Base-by-base conservation (phyloP, 2,797 vertebrate species). In the Melanotaenia boesemani region DNA sequence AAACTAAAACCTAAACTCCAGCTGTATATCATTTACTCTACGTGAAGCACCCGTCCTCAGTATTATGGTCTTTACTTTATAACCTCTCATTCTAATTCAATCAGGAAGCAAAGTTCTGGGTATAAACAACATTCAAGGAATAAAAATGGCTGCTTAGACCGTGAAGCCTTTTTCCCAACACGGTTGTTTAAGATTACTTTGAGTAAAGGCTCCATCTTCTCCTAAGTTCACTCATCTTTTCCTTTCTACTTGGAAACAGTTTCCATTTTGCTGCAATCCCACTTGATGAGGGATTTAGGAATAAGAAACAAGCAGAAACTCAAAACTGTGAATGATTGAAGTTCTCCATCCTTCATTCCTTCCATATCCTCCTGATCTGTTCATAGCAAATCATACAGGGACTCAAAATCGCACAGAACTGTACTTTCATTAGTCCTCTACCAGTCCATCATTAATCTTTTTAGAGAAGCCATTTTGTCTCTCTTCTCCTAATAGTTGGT, bases 401-500 rank as follows among this genome's bases (percentile, higher is more conserved):
- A 10, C 37, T 70, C 20, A 30, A 37, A 52, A 81, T 18, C 63
- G 46, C 5, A 24, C 70, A 7, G 2, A 54, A 28, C 15, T 46
- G 1, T 26, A 34, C 41, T 15, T 26, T 12, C 18, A 41, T 24
- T 6, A 8, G 8, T 39, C n/a, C 5, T 60, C 60, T 8, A 15
- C 13, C 12, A 11, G 55, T 46, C 3, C n/a, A 9, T 32, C 22
- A 18, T 20, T 36, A n/a, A 28, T 55, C 22, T 41, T 22, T 18
- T n/a, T 18, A 30, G 26, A 26, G 44, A 39, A 41, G 20, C 48
- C 59, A 12, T 59, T 58, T 30, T 10, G 24, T 16, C 15, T 54
- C 18, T 74, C 48, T 18, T 10, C 6, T 72, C 46, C 20, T 8
- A 2, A 34, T 10, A 28, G 64, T 36, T 66, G 7, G n/a, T 34